These are phyloP conservation scores for Podargus strigoides DNA, from an alignment of 2,797 vertebrate genomes.

Conservation along the genomic window DNA sequence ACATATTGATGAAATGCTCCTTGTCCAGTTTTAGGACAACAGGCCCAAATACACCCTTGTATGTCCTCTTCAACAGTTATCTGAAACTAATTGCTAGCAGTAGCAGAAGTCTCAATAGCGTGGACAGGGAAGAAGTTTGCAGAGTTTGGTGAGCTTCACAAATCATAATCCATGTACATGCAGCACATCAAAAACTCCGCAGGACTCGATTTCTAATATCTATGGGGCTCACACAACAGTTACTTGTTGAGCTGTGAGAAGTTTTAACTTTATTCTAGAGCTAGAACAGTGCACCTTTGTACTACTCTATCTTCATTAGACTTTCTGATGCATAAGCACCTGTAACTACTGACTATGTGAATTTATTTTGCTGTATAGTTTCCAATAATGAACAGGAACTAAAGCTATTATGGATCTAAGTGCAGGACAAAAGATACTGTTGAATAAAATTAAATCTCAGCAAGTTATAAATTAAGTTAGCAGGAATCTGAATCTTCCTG, in stretches of 20 bases:
- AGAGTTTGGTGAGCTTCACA: not conserved
- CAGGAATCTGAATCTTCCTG: not conserved
- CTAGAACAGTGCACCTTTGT: not conserved
- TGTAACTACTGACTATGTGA: not conserved
- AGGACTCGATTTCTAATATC: not conserved
- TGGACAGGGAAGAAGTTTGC: not conserved
- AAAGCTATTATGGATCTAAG: not conserved
- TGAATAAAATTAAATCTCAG: not conserved
- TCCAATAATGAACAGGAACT: not conserved
- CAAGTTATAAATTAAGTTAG: not conserved
- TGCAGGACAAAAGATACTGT: not conserved
- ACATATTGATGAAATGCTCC: not conserved
- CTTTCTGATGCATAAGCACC: not conserved
- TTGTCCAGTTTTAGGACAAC: not conserved
- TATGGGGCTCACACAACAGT: not conserved
- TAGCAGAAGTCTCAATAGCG: not conserved
- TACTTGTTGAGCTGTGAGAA: not conserved
- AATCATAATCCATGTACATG: not conserved
- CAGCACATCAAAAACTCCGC: not conserved
- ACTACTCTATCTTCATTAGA: not conserved
- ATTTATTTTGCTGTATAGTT: not conserved
- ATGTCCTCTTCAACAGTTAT: not conserved
- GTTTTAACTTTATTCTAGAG: not conserved
- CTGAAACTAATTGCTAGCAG: not conserved
- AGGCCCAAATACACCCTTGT: not conserved